Evolutionary conservation across 2,797 vertebrate species (phyloP).

Genomic region (Leptatherina wallacei): DNA sequence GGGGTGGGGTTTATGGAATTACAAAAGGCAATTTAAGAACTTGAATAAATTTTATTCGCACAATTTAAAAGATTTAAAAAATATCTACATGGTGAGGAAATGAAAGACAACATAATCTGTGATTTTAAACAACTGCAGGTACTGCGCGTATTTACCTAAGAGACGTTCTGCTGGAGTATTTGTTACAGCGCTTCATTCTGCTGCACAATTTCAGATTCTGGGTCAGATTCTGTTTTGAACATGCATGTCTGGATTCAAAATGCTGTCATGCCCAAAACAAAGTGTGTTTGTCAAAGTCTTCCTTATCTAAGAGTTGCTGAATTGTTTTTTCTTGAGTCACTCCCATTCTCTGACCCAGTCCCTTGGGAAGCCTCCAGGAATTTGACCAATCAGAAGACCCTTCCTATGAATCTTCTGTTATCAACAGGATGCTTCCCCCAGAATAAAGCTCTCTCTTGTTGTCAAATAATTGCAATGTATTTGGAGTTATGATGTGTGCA

Average conservation of each 20-base stretch:
- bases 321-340: no score
- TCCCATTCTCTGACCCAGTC: no score
- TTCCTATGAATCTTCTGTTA: no score
- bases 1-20: not conserved
- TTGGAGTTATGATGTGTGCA: no score
- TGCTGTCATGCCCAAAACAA: not conserved
- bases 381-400: no score
- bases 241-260: not conserved
- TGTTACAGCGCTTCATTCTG: not conserved
- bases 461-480: no score
- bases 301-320: not conserved
- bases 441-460: no score
- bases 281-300: not conserved
- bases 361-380: no score
- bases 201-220: not conserved
- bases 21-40: not conserved
- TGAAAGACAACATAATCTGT: not conserved
- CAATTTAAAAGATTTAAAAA: not conserved
- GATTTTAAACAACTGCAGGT: not conserved
- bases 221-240: not conserved
- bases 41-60: not conserved
- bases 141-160: no score
- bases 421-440: no score
- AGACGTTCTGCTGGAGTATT: no score
- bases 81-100: not conserved